Evolutionary conservation across 2,797 vertebrate genomes (phyloP).

Genomic region (Falco columbarius): DNA sequence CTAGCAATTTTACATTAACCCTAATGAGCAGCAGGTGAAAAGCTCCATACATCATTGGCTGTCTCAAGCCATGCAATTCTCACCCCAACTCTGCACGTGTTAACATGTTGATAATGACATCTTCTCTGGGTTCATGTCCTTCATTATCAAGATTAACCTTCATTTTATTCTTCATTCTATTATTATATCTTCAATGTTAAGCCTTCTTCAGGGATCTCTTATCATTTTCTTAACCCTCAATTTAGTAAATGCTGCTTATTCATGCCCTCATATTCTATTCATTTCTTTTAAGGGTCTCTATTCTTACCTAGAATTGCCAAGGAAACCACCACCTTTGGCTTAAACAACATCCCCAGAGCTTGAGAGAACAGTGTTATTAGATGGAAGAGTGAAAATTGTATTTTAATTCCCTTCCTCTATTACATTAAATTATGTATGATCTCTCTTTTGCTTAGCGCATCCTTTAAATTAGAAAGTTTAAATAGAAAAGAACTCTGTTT

Average conservation of each 20-base stretch:
- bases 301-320: conserved; percentile 4
- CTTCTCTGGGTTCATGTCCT: background rate
- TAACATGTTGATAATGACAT: conserved; percentile 27
- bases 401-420: conserved; percentile 55
- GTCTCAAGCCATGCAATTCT: background rate
- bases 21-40: background rate
- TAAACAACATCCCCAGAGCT: background rate
- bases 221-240: background rate
- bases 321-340: conserved; percentile 17
- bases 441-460: conserved; percentile 2
- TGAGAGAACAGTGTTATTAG: conserved; percentile 7
- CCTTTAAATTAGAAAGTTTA: conserved; percentile 50
- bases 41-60: background rate
- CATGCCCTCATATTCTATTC: background rate
- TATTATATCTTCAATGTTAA: background rate
- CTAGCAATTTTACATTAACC: background rate
- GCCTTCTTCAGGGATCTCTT: background rate
- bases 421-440: conserved; percentile 57
- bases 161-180: conserved; percentile 13
- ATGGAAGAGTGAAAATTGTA: background rate
- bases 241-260: conserved; percentile 22
- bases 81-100: background rate
- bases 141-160: conserved; percentile 48
- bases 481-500: conserved; percentile 15
- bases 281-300: background rate